Conservation (phyloP, 2,113 vertebrate species). For the Hoplias malabaricus region DNA sequence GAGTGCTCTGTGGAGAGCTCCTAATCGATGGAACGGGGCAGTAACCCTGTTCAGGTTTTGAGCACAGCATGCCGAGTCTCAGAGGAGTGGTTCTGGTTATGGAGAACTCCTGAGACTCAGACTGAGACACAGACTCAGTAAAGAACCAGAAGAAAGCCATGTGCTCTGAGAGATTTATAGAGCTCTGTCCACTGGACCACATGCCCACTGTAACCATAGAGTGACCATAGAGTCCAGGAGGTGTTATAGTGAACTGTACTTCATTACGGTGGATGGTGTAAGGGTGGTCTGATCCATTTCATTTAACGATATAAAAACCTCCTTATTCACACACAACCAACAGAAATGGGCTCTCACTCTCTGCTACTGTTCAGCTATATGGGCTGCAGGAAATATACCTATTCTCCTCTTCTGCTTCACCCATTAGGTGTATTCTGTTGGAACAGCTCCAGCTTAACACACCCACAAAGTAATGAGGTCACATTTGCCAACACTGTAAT, state of each 20-base stretch:
- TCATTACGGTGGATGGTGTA: not conserved
- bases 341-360: too few relatives aligned
- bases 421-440: too few relatives aligned
- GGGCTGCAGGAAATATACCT: too few relatives aligned
- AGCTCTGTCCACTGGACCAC: conserved; percentile 1
- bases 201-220: not conserved
- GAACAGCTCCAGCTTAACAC: too few relatives aligned
- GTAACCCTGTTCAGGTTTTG: conserved; percentile 26
- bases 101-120: too few relatives aligned
- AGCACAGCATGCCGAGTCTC: conserved; percentile 55
- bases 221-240: not conserved
- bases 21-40: conserved; percentile 65
- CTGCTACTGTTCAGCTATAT: too few relatives aligned
- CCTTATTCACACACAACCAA: not conserved
- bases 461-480: too few relatives aligned
- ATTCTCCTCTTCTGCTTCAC: too few relatives aligned
- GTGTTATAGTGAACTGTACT: not conserved
- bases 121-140: conserved; percentile 3
- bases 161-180: conserved; percentile 3
- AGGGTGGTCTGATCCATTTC: not conserved
- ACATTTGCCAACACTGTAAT: too few relatives aligned
- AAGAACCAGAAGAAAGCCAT: not conserved
- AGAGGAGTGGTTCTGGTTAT: conserved; percentile 51
- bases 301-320: not conserved
- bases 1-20: conserved; percentile 50